Evolutionary conservation across 2,888 invertebrate genomes (phyloP), one percentile per base, ranked within the genome.

Genomic region (Omphaloscelis lunosa): DNA sequence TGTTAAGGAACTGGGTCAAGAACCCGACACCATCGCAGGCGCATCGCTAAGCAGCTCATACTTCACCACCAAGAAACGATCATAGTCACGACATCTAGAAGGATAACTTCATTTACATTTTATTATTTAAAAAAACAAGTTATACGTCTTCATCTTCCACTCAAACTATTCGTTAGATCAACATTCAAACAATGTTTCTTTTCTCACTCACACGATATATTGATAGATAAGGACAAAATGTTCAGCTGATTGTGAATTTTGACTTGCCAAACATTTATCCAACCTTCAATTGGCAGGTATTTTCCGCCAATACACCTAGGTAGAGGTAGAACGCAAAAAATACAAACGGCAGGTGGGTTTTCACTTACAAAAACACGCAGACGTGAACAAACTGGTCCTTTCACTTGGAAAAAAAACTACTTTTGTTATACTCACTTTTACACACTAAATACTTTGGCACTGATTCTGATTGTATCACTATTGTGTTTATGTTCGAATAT

Each of bases 361-460:
- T 90, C 91, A 95, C 95, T 95, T 95, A 95, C 95, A 91, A 94
- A 93, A 93, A 93, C 91, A 90, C 88, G 88, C 80, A 83, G 86
- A 87, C 87, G 78, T 84, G 45, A 72, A 82, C 71, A 74, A 77
- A 80, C 80, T 79, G 86, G 86, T 93, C 91, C 93, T 92, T 93
- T 94, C 92, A 92, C 93, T 92, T 80, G 51, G 72, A 75, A 80
- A 83, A 86, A 86, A 84, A 80, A 88, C 90, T 89, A 87, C 89
- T 89, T 91, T 69, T 88, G 78, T 85, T 85, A 87, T 86, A 88
- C 87, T 89, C 70, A 82, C 89, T 90, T 91, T 89, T 89, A 83
- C 86, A 89, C 90, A 91, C 89, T 91, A 90, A 90, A 87, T 91
- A 90, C 89, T 93, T 92, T 93, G 91, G 90, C 93, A 93, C 93